Base-by-base conservation (phyloP, 2,888 invertebrate genomes). In the Unio pictorum region DNA sequence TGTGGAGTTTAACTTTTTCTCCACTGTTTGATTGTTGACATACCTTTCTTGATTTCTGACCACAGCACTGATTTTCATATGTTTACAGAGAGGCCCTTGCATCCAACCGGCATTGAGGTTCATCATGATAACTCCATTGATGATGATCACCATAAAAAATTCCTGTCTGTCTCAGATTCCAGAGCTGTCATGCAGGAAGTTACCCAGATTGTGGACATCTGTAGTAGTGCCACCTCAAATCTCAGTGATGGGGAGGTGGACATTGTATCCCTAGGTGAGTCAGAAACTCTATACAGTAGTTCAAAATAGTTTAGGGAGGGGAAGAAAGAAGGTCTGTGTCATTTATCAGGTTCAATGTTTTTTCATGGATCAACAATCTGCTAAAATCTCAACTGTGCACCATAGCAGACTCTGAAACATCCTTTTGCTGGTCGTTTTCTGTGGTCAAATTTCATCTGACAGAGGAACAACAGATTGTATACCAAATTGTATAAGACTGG, bases 221-320 rank as follows among this genome's bases (percentile, higher is more conserved):
- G 11, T 45, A 45, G 15, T 45, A 45, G 11, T 45, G 11, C 45
- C 45, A 45, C 45, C 8, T 45, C 45, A 11, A 45, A 45, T 45
- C 60, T 55, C 55, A 71, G 68, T 56, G 82, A 82, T 58, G 78
- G 76, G 30, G 82, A 82, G 15, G 63, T 84, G 26, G 82, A 82
- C 65, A 78, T 82, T 18, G 26, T 81, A 8, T 72, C 76, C 61
- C 68, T 65, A 57, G 79, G 84, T 84, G 74, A 62, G 73, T 64
- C 55, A 28, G 55, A 30, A 56, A 54, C 30, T 15, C 26, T 65
- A n/a, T 30, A 11, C 45, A 11, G 1, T 45, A 45, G 45, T 4
- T 45, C 11, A 45, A 45, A 45, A 45, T 45, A 45, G 45, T 45
- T 45, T 4, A 15, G 45, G 45, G 11, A 11, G 45, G 45, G 11